These are phyloP conservation scores for Lacerta viridis DNA, from an alignment of 2,797 vertebrate genomes.

Conservation along the genomic window DNA sequence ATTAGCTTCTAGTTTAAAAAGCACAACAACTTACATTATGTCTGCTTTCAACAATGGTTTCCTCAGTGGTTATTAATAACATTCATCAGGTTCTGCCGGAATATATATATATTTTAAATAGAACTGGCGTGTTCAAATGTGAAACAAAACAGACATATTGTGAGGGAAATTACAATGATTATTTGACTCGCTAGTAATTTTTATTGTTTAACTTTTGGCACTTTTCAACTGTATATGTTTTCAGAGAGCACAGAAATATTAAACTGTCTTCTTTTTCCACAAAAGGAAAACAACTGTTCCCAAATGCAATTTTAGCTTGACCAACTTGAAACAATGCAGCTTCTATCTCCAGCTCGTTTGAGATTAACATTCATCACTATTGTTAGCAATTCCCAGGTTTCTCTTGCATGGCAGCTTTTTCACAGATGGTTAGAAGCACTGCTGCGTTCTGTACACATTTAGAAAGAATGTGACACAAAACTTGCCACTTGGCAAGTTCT, in stretches of 20 bases:
- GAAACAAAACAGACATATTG: not conserved
- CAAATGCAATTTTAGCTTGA: conserved; percentile 45
- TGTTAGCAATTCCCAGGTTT: conserved; percentile 58
- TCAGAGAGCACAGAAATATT: conserved; percentile 25
- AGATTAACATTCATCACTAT: conserved; percentile 62
- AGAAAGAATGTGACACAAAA: conserved; percentile 49
- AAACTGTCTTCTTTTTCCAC: conserved; percentile 29
- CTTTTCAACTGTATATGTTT: not conserved
- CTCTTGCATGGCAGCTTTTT: conserved; percentile 68
- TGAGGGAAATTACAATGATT: not conserved
- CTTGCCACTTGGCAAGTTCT: conserved; percentile 57
- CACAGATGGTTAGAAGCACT: conserved; percentile 65
- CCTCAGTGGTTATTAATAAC: not conserved
- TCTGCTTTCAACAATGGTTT: no score
- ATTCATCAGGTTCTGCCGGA: not conserved
- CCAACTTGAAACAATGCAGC: conserved; percentile 58
- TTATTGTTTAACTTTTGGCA: not conserved
- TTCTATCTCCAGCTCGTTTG: conserved; percentile 50
- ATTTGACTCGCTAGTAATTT: not conserved
- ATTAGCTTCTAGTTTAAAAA: not conserved
- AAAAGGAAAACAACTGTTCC: conserved; percentile 45
- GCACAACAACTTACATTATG: not conserved
- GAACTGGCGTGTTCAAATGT: not conserved
- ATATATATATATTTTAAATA: not conserved
- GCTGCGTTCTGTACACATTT: conserved; percentile 16